Evolutionary conservation across 2,888 invertebrate species (phyloP), one percentile per base, ranked within the genome.

Genomic region (Cerastis rubricosa): DNA sequence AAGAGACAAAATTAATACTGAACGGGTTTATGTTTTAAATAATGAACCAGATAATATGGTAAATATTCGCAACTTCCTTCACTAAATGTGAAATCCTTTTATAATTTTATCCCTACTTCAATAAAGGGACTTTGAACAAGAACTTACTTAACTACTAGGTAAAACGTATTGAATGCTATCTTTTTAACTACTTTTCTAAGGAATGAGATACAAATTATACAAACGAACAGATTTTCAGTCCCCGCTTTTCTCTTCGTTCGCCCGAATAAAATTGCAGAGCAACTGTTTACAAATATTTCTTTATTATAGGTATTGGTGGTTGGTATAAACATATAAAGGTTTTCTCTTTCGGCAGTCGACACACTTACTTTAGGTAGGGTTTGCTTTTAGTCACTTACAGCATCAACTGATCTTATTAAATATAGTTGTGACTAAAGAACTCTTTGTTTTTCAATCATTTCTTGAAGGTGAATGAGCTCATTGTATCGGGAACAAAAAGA

Each of bases 351-450:
- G 35, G 5, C 40, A 5, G 6, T 8, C 40, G 54, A 64, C 51
- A 64, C 63, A 71, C 72, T 77, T 29, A 59, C 22, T 14, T n/a
- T 59, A 35, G 29, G 54, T 45, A 51, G 35, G 19, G 29, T 57
- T 45, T n/a, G 77, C 11, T 71, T 77, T 79, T 71, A 47, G 71
- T 49, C 71, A 57, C 29, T 78, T 29, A 72, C 54, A 80, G 14
- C 72, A 54, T 72, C 63, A 63, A 54, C 54, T 43, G 54, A 64
- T 54, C 22, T 64, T 54, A n/a, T n/a, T n/a, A n/a, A n/a, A n/a
- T 76, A 66, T 61, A 66, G 47, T 72, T 43, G 54, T 64, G 29
- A 47, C 54, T 70, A 51, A 72, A 64, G 19, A 63, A 47, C 12
- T 80, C 47, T 57, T 64, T 78, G 80, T 71, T 80, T 71, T 63